A percentile compares a stretch with the other conserved stretches of the same genome.
Conservation (phyloP, 2,888 invertebrate genomes). For the Eretmocerus hayati region DNA sequence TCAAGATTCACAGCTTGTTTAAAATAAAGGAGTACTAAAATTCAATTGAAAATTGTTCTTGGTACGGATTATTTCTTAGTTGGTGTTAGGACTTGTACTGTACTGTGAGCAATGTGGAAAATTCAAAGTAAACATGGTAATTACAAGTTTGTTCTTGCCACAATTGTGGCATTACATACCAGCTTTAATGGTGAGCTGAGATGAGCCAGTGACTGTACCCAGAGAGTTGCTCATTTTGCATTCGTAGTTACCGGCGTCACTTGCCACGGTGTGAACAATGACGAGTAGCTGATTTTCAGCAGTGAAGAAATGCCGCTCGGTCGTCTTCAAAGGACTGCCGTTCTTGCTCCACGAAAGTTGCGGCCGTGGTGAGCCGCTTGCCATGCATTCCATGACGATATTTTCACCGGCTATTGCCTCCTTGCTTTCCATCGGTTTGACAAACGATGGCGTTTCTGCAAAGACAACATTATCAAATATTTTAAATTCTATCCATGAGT, state of each 20-base stretch:
- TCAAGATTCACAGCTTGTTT: no score
- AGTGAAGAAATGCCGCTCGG: conserved; percentile 80
- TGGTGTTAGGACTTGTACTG: no score
- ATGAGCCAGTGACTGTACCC: conserved; percentile 67
- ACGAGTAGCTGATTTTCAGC: conserved; percentile 81
- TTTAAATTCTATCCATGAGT: neutral
- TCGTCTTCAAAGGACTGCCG: conserved; percentile 61
- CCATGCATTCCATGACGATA: conserved; percentile 82
- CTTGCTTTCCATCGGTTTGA: conserved; percentile 78
- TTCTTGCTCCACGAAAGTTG: conserved; percentile 81
- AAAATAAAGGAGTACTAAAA: no score
- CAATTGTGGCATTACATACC: no score
- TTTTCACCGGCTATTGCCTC: conserved; percentile 75
- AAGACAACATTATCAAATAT: neutral
- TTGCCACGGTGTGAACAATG: conserved; percentile 70
- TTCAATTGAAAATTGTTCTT: no score
- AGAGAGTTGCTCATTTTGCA: conserved; percentile 85
- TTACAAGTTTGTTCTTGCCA: no score
- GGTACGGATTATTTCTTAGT: no score
- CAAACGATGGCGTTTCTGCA: conserved; percentile 78
- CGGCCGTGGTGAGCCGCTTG: conserved; percentile 77
- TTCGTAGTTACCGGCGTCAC: conserved; percentile 80
- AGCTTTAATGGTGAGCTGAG: conserved; percentile 65
- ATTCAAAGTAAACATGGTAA: no score
- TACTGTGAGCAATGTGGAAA: no score